These are phyloP conservation scores for Tenthredo scrophulariae DNA, from an alignment of 2,888 invertebrate genomes.

Conservation along the genomic window DNA sequence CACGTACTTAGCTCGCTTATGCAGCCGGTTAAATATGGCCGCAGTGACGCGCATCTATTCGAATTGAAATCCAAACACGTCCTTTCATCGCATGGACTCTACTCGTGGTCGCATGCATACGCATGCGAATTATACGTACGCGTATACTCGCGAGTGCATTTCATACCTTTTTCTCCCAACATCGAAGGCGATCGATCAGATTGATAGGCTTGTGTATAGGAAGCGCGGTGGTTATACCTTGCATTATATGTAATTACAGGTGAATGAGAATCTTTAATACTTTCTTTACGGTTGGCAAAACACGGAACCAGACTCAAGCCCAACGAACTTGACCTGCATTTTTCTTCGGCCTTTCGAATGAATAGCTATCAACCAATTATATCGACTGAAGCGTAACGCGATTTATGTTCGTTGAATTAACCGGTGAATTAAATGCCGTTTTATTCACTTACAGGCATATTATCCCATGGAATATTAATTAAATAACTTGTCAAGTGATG, in stretches of 20 bases:
- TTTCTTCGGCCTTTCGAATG: constrained; percentile 21
- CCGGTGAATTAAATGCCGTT: not conserved
- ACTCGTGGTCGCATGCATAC: not conserved
- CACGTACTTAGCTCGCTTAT: constrained; percentile 26
- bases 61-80: constrained; percentile 47
- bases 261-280: constrained; percentile 3
- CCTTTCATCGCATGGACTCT: constrained; percentile 32
- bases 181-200: not conserved
- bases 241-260: constrained; percentile 1
- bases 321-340: constrained; percentile 45
- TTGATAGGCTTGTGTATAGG: not conserved
- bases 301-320: constrained; percentile 15
- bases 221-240: not conserved
- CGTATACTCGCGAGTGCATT: constrained; percentile 25
- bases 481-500: not conserved
- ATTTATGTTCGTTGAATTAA: constrained; percentile 23
- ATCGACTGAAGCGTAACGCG: constrained; percentile 28
- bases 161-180: not conserved
- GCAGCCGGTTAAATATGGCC: constrained; percentile 46
- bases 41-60: constrained; percentile 45
- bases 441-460: not conserved
- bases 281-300: constrained; percentile 28
- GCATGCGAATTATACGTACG: constrained; percentile 24
- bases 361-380: constrained; percentile 43
- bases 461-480: not conserved